Evolutionary conservation across 2,113 vertebrate species (phyloP).

Genomic region (Arvicanthis niloticus): DNA sequence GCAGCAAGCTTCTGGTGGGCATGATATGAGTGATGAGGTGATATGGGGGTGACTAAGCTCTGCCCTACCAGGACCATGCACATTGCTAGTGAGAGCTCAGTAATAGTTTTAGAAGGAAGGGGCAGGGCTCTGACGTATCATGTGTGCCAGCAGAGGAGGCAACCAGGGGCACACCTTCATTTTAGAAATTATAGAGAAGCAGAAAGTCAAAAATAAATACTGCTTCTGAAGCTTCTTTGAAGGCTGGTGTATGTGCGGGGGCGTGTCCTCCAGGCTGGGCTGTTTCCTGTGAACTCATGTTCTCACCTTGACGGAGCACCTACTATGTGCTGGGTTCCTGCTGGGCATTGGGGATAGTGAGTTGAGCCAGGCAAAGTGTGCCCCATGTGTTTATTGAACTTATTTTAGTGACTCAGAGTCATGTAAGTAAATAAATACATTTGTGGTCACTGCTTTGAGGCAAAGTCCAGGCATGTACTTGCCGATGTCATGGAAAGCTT

Average conservation of each 20-base stretch:
- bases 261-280: background rate
- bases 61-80: background rate
- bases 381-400: background rate
- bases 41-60: background rate
- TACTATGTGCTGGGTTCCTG: constrained; percentile 47
- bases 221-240: constrained; percentile 64
- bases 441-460: constrained; percentile 1
- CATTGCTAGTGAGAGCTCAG: background rate
- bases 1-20: background rate
- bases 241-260: background rate
- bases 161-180: constrained; percentile 69
- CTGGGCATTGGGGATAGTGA: background rate
- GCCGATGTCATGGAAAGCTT: background rate
- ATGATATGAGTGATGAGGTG: background rate
- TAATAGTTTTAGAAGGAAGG: constrained; percentile 43
- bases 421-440: background rate
- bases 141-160: constrained; percentile 64
- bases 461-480: background rate
- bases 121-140: background rate
- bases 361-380: background rate
- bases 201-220: constrained; percentile 76
- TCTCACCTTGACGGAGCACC: background rate
- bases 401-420: background rate
- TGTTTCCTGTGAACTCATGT: background rate
- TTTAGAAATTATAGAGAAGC: constrained; percentile 76